A percentile compares a stretch with the other conserved stretches of the same genome.
These are phyloP conservation scores for Plebejus melissa DNA, from an alignment of 2,888 invertebrate species.

Conservation along the genomic window DNA sequence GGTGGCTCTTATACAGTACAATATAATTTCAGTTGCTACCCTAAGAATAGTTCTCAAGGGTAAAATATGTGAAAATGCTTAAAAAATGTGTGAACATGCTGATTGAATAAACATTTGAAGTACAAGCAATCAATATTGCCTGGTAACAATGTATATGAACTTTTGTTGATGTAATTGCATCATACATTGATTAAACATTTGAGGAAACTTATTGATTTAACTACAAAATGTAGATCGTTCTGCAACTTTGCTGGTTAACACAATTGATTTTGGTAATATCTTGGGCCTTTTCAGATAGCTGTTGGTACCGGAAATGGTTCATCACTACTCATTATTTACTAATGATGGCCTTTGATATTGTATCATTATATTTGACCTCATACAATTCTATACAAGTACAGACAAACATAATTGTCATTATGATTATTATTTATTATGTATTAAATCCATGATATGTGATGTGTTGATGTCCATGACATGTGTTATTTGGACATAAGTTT, in stretches of 20 bases:
- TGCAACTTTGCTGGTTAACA: neutral
- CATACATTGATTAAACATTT: constrained; percentile 18
- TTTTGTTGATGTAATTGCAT: constrained; percentile 11
- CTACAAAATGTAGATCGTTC: neutral
- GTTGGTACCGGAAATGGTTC: neutral
- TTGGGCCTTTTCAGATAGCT: neutral
- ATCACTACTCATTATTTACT: neutral
- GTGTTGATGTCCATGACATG: too few species aligned
- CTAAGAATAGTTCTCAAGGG: too few species aligned
- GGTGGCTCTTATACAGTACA: too few species aligned
- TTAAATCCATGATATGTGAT: neutral
- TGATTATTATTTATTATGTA: neutral
- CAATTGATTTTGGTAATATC: neutral
- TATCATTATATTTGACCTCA: constrained; percentile 2
- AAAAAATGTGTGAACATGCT: too few species aligned
- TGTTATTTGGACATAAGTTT: too few species aligned
- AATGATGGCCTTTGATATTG: neutral
- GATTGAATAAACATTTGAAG: neutral
- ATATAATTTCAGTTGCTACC: too few species aligned
- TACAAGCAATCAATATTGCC: constrained; percentile 18
- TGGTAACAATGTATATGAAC: neutral
- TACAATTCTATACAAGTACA: neutral
- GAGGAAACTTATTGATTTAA: neutral
- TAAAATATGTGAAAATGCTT: too few species aligned
- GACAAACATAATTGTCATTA: neutral